Conservation (phyloP, 2,113 vertebrate species). For the Gavia stellata region DNA sequence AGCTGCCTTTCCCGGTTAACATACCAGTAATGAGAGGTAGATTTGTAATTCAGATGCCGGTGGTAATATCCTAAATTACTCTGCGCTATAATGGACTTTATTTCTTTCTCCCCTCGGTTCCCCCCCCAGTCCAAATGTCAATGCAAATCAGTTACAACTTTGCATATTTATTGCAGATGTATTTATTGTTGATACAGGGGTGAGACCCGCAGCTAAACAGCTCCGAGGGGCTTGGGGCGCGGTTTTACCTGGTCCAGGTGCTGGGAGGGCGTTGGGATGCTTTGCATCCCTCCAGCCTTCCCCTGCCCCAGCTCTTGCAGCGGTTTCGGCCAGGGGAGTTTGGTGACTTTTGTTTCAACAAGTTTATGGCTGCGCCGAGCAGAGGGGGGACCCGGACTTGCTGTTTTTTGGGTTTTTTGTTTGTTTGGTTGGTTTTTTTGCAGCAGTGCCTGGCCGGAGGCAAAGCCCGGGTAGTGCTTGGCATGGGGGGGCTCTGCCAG, state of each 20-base stretch:
- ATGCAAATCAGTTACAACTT: constrained; percentile 72
- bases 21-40: constrained; percentile 81
- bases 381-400: too few species aligned
- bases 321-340: neutral
- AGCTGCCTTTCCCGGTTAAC: constrained; percentile 77
- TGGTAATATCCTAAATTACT: constrained; percentile 80
- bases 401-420: too few species aligned
- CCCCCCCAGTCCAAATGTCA: constrained; percentile 67
- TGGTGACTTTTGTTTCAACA: neutral
- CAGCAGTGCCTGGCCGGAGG: neutral
- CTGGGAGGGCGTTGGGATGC: neutral
- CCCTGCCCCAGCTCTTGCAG: neutral
- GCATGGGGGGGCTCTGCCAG: neutral
- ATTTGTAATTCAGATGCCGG: constrained; percentile 82
- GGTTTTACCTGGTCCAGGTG: neutral
- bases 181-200: constrained; percentile 71
- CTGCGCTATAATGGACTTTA: constrained; percentile 69
- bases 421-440: too few species aligned
- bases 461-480: neutral
- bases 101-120: constrained; percentile 33
- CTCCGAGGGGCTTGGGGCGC: neutral
- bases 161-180: constrained; percentile 73
- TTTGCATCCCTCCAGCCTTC: neutral
- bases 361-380: neutral
- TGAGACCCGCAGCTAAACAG: constrained; percentile 57